Conservation (phyloP, 2,113 vertebrate species). For the Gnathochromis pfefferi region DNA sequence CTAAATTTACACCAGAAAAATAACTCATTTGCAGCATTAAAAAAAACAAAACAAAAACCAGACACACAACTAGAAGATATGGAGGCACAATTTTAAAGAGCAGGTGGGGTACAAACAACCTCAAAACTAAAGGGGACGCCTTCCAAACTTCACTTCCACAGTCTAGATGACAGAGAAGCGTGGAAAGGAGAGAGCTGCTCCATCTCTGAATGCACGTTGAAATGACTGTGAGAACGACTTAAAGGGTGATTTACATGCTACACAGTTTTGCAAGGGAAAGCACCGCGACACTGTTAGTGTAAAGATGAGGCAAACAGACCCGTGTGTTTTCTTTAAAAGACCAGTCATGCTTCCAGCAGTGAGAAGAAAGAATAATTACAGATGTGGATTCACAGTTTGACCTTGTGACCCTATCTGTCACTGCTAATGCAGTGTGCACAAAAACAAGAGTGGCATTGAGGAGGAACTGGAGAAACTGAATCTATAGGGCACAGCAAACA, state of each 20-base stretch:
- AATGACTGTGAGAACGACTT: neutral
- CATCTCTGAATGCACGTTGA: neutral
- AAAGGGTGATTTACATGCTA: neutral
- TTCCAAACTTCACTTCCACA: neutral
- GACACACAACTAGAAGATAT: neutral
- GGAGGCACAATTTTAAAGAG: constrained; percentile 3
- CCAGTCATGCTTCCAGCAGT: neutral
- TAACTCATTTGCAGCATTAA: neutral
- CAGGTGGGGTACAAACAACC: neutral
- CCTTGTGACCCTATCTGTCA: neutral
- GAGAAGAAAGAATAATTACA: neutral
- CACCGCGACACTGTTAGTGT: neutral
- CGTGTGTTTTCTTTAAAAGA: neutral
- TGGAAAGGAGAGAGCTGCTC: neutral
- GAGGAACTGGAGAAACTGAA: neutral
- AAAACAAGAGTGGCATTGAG: neutral
- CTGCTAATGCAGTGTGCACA: neutral
- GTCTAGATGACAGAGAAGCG: neutral
- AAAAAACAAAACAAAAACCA: neutral
- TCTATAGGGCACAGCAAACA: neutral
- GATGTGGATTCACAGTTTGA: constrained; percentile 17
- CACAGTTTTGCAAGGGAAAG: neutral
- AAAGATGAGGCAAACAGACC: neutral
- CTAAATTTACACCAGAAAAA: constrained; percentile 18
- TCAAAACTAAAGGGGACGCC: neutral